These are phyloP conservation scores for Latheticus oryzae DNA, from an alignment of 2,888 invertebrate species.

Conservation along the genomic window DNA sequence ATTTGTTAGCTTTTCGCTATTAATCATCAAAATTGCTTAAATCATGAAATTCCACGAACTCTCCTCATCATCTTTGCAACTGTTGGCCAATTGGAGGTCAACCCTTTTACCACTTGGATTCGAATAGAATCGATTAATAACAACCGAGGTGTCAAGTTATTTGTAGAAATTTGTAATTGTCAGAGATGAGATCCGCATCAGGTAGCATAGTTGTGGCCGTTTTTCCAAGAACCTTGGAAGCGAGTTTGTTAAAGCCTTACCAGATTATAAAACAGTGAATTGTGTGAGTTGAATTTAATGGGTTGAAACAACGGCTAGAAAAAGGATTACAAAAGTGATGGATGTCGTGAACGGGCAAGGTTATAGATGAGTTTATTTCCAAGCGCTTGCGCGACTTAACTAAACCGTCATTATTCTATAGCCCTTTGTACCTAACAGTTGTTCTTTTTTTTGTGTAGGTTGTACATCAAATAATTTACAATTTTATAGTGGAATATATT, in stretches of 20 bases:
- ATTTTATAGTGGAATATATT: conserved; percentile 49
- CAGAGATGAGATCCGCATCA: conserved; percentile 21
- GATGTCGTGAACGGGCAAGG: neutral
- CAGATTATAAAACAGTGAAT: conserved; percentile 30
- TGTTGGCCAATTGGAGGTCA: conserved; percentile 32
- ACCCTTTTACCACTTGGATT: conserved; percentile 24
- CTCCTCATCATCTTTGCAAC: conserved; percentile 24
- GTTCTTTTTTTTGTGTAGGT: conserved; percentile 42
- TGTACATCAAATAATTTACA: conserved; percentile 50
- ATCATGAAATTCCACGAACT: conserved; percentile 38
- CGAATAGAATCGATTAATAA: conserved; percentile 31
- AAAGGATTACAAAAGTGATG: conserved; percentile 23
- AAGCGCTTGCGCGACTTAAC: too few species aligned
- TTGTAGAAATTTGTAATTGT: conserved; percentile 35
- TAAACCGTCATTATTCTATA: too few species aligned
- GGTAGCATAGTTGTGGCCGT: conserved; percentile 21
- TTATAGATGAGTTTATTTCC: too few species aligned
- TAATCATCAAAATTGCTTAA: conserved; percentile 41
- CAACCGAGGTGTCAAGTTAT: conserved; percentile 35
- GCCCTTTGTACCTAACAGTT: conserved; percentile 35
- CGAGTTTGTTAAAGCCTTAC: conserved; percentile 22
- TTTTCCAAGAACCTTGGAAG: conserved; percentile 29
- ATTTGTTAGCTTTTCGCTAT: conserved; percentile 27
- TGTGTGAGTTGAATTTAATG: conserved; percentile 33
- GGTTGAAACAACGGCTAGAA: conserved; percentile 28